These are phyloP conservation scores for Ctenosaura bakeri DNA, from an alignment of 2,797 vertebrate genomes.

Conservation along the genomic window DNA sequence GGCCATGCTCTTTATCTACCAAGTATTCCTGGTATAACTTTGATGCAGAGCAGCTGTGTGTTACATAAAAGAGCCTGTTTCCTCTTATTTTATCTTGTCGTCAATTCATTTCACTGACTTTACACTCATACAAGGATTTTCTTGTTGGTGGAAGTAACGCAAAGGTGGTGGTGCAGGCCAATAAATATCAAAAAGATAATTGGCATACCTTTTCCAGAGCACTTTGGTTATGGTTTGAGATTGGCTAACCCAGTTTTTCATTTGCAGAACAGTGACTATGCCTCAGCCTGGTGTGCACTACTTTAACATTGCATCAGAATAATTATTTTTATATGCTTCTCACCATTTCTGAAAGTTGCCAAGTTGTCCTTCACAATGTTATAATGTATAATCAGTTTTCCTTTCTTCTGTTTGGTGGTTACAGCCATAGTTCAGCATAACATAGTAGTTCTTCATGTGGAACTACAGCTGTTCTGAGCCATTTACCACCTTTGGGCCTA, in stretches of 20 bases:
- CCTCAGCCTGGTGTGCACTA: constrained; percentile 6
- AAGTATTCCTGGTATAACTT: background rate
- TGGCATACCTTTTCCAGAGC: background rate
- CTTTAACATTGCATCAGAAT: background rate
- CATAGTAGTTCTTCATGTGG: no score
- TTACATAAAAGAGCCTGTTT: background rate
- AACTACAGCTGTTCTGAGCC: no score
- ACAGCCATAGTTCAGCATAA: no score
- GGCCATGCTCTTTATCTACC: background rate
- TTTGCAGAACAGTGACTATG: background rate
- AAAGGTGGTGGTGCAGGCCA: background rate
- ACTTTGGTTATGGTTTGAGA: background rate
- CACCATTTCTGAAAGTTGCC: constrained; percentile 31
- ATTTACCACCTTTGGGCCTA: no score
- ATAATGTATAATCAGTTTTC: background rate
- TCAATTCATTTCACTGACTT: background rate
- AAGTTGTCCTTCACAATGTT: constrained; percentile 38
- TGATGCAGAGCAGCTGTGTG: background rate
- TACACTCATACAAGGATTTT: constrained; percentile 35
- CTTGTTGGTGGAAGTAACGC: background rate
- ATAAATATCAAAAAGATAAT: background rate
- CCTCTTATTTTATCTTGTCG: background rate
- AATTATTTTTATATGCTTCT: background rate
- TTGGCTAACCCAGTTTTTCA: constrained; percentile 25
- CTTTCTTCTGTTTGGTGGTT: no score